These are phyloP conservation scores for Columba livia DNA, from an alignment of 2,113 vertebrate genomes.

Conservation along the genomic window DNA sequence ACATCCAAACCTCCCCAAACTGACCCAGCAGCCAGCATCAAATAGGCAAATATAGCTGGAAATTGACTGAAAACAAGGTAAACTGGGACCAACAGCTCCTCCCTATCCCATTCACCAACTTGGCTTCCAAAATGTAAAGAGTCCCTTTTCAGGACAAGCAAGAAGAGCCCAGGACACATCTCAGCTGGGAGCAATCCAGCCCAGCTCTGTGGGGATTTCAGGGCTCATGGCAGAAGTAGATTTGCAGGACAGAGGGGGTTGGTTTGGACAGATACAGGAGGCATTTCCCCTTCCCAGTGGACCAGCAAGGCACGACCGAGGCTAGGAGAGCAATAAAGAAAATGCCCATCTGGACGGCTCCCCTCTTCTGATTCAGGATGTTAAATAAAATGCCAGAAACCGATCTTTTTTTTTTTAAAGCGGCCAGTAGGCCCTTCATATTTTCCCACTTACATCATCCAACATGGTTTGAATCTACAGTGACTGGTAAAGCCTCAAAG, in stretches of 20 bases:
- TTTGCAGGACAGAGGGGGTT: background rate
- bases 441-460: constrained; percentile 79
- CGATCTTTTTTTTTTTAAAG: background rate
- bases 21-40: background rate
- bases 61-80: background rate
- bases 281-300: background rate
- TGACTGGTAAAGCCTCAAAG: constrained; percentile 59
- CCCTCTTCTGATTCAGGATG: background rate
- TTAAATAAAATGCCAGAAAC: constrained; percentile 38
- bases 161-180: background rate
- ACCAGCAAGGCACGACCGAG: background rate
- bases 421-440: constrained; percentile 60
- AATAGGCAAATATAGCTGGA: background rate
- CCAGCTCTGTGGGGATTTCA: accelerated
- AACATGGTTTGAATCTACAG: constrained; percentile 68
- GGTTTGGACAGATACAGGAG: background rate
- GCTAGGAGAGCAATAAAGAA: background rate
- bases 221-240: background rate
- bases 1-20: background rate
- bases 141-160: background rate
- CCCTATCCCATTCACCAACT: background rate
- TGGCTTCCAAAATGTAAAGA: background rate
- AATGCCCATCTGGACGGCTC: background rate
- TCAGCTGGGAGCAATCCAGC: background rate
- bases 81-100: background rate